Base-by-base conservation (phyloP, 2,888 invertebrate species). In the Tenthredo amoena region DNA sequence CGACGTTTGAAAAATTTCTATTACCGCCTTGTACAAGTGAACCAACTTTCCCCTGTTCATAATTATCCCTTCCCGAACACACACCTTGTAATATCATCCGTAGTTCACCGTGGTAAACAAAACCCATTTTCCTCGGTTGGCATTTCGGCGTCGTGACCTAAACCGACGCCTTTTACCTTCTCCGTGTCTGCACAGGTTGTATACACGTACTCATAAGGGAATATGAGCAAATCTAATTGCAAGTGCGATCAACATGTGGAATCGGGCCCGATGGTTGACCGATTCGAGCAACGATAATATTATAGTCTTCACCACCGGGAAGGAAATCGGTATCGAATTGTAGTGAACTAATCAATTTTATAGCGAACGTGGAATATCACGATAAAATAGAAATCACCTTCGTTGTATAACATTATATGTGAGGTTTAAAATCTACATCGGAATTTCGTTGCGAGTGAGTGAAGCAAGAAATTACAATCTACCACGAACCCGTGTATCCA, bases 291-390 rank as follows among this genome's bases (percentile, higher is more conserved):
- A 15, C 37, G 71, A 71, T 71, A 18, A 12, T 71, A 62, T 62
- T 12, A 77, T 26, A 81, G 81, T 81, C 62, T 40, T 62, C 58
- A 12, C 2, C 26, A 18, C 50, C 77, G 55, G 55, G n/a, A 50
- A 55, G 34, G 9, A 55, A 43, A 37, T 21, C 76, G 47, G 15
- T 47, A 12, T 79, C 79, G 58, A 79, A 79, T 79, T 79, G 58
- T 43, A 55, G 82, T 65, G 82, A 82, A 82, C 82, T 68, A 82
- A 82, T 82, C 82, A 82, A 82, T 82, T 82, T 65, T 82, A 82
- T 65, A 82, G 65, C 31, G 55, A 62, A 37, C 31, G 82, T 68
- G 43, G 65, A 65, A 68, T 82, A 65, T 82, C 65, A 34, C 26
- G 82, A 82, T 82, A 79, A 79, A 79, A 79, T 79, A 55, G 58